These are phyloP conservation scores for Drosophila sp. DNA, from an alignment of 1,140 invertebrate genomes.

Conservation along the genomic window DNA sequence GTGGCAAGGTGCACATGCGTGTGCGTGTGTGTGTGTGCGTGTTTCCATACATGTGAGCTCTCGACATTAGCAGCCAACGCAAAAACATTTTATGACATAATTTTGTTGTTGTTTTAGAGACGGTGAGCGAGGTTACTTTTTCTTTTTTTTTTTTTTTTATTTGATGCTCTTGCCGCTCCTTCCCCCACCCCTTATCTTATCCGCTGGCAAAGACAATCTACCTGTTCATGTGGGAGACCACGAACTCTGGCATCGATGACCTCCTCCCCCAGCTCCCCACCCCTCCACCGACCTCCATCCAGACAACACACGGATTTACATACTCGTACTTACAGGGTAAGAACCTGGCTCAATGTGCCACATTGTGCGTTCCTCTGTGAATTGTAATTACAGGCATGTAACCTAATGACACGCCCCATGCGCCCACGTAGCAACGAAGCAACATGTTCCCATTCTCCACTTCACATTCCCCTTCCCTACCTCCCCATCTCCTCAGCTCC, in stretches of 20 bases:
- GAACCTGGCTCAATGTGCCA: constrained; percentile 14
- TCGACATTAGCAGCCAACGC: constrained; percentile 64
- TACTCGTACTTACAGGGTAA: constrained; percentile 25
- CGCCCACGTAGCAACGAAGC: constrained; percentile 31
- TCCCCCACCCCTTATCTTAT: not conserved
- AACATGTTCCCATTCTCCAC: constrained; percentile 32
- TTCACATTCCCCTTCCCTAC: not conserved
- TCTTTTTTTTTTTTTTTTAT: constrained; percentile 10
- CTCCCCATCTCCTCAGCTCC: not conserved
- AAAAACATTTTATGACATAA: constrained; percentile 75
- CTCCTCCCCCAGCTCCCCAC: constrained; percentile 16
- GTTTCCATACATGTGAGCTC: constrained; percentile 21
- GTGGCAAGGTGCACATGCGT: constrained; percentile 55
- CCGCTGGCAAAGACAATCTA: constrained; percentile 52
- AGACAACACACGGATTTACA: constrained; percentile 28
- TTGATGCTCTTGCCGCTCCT: not conserved
- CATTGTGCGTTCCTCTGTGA: constrained; percentile 58
- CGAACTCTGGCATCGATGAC: constrained; percentile 65
- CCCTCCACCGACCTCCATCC: not conserved
- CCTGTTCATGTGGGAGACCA: constrained; percentile 41
- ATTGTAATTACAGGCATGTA: constrained; percentile 78
- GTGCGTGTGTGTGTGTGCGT: constrained; percentile 1
- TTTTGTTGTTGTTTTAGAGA: constrained; percentile 59
- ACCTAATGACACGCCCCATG: constrained; percentile 67
- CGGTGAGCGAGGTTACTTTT: constrained; percentile 25